These are phyloP conservation scores for Acanthosepion pharaonis DNA, from an alignment of 2,888 invertebrate genomes.

Conservation along the genomic window DNA sequence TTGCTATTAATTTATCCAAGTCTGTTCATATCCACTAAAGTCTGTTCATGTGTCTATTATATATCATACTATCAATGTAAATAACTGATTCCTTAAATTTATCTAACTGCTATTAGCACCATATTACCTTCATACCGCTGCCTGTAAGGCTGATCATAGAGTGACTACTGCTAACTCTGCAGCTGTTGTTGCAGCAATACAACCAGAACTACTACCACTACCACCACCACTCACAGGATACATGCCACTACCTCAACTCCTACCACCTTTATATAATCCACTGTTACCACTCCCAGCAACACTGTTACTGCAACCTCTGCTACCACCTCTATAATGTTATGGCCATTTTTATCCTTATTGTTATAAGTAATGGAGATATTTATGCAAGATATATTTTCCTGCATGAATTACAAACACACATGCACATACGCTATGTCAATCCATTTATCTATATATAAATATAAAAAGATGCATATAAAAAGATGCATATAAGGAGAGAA, in stretches of 20 bases:
- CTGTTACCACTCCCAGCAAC: slow-evolving; percentile 2
- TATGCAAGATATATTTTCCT: slow-evolving; percentile 33
- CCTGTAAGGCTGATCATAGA: background rate
- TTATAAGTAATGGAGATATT: slow-evolving; percentile 8
- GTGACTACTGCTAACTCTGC: background rate
- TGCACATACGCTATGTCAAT: background rate
- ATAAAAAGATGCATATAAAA: background rate
- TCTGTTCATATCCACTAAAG: background rate
- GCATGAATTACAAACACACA: background rate
- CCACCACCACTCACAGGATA: background rate
- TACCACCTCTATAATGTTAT: background rate
- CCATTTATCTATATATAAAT: background rate
- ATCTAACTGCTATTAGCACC: background rate
- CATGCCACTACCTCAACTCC: background rate
- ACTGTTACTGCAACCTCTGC: background rate
- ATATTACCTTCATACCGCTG: background rate
- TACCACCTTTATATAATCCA: background rate
- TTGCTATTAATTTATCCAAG: background rate
- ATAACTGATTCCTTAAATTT: background rate
- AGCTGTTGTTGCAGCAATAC: background rate
- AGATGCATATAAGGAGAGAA: background rate
- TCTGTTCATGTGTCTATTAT: background rate
- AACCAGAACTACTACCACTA: background rate
- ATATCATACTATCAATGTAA: background rate
- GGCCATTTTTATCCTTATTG: background rate